Evolutionary conservation across 2,888 invertebrate species (phyloP).

Genomic region (Salpingus planirostris): DNA sequence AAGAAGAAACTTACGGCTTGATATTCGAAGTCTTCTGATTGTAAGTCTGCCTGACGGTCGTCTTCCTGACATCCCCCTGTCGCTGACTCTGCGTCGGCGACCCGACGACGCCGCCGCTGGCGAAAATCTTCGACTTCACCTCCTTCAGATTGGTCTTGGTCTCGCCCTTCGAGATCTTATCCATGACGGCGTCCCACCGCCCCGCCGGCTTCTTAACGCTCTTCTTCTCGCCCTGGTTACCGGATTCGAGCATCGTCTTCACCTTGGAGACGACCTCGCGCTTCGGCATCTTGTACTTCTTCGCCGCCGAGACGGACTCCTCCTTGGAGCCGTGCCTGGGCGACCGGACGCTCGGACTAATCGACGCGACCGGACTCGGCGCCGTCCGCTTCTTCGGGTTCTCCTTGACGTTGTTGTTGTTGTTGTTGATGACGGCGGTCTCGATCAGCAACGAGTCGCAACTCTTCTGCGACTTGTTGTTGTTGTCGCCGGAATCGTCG

Average conservation of each 20-base stretch:
- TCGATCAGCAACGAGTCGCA: conserved; percentile 16
- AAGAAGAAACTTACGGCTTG: conserved; percentile 29
- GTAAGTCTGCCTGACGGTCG: conserved; percentile 15
- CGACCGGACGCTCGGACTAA: conserved; percentile 31
- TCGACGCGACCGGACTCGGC: conserved; percentile 31
- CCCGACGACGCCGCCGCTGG: conserved; percentile 19
- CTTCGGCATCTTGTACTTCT: conserved; percentile 71
- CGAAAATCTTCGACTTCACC: conserved; percentile 69
- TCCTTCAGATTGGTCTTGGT: conserved; percentile 69
- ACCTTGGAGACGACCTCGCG: conserved; percentile 68
- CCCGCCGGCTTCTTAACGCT: conserved; percentile 49
- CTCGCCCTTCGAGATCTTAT: conserved; percentile 68
- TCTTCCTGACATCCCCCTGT: conserved; percentile 16
- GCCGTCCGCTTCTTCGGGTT: conserved; percentile 31
- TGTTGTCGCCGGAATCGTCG: conserved; percentile 12
- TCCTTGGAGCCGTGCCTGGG: conserved; percentile 24
- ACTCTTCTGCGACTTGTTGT: no score
- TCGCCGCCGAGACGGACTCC: conserved; percentile 49
- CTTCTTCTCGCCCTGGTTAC: conserved; percentile 45
- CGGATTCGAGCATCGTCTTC: conserved; percentile 59
- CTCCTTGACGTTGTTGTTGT: conserved; percentile 6
- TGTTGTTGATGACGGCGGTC: conserved; percentile 25
- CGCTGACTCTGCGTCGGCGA: no score
- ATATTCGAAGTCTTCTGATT: conserved; percentile 27
- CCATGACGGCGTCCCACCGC: conserved; percentile 78